Percentiles rank a stretch among this genome's conserved stretches.
phyloP scores from a whole-genome alignment of 2,888 invertebrate genomes.

The Belgica antarctica region DNA sequence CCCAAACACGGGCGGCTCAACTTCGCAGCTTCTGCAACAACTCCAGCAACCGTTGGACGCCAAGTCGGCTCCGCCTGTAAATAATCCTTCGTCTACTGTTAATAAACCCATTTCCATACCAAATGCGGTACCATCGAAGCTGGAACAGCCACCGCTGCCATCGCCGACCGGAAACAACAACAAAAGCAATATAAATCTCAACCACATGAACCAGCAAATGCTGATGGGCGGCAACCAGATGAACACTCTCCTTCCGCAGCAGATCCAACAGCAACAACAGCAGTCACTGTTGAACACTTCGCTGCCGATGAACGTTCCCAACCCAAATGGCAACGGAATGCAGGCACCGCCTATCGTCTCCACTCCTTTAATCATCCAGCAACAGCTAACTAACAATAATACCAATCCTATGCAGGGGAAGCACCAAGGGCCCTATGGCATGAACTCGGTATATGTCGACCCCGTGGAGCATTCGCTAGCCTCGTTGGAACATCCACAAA shows the following conservation, averaged over 20 bases:
- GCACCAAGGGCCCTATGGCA: conserved; percentile 49
- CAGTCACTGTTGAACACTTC: neutral
- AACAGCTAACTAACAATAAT: conserved; percentile 37
- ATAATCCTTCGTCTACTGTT: conserved; percentile 23
- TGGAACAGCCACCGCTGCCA: neutral
- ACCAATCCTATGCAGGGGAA: conserved; percentile 23
- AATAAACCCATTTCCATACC: conserved; percentile 21
- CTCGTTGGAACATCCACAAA: conserved; percentile 60
- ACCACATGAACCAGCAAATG: conserved; percentile 5
- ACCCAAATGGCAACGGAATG: neutral
- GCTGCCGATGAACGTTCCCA: neutral
- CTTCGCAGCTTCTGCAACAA: conserved; percentile 16
- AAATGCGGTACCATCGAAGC: neutral
- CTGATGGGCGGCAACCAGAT: neutral
- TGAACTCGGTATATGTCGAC: conserved; percentile 60
- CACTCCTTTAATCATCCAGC: conserved; percentile 23
- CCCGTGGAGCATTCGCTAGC: conserved; percentile 71
- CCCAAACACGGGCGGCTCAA: neutral
- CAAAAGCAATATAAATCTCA: conserved; percentile 29
- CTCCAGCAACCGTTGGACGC: conserved; percentile 14
- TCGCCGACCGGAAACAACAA: conserved; percentile 23
- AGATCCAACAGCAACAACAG: conserved; percentile 39
- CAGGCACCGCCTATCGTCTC: neutral
- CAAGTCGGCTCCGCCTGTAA: neutral
- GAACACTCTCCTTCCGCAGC: neutral